Conservation (phyloP, 2,888 invertebrate species). For the Orthosia gracilis region DNA sequence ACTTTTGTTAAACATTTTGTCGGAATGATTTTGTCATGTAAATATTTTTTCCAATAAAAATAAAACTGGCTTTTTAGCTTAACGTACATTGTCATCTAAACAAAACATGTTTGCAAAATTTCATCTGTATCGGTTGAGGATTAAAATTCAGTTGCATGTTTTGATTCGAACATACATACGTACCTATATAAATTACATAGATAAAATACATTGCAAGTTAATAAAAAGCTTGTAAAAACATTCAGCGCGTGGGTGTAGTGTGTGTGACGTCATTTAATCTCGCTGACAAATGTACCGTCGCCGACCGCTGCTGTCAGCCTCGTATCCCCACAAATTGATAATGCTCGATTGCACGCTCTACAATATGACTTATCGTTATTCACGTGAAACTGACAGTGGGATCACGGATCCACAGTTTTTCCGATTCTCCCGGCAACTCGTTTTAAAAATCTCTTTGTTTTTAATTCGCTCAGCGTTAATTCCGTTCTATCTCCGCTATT, state of each 20-base stretch:
- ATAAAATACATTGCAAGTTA: too few species aligned
- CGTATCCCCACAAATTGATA: constrained; percentile 77
- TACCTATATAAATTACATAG: too few species aligned
- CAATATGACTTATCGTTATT: constrained; percentile 74
- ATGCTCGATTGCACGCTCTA: constrained; percentile 73
- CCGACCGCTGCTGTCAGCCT: constrained; percentile 71
- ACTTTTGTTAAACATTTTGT: constrained; percentile 43
- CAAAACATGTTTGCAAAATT: too few species aligned
- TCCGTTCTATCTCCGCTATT: constrained; percentile 41
- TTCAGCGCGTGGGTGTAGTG: constrained; percentile 68
- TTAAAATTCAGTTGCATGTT: too few species aligned
- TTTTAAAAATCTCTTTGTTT: constrained; percentile 48
- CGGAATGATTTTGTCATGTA: constrained; percentile 51
- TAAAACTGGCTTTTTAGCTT: too few species aligned
- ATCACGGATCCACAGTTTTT: constrained; percentile 42
- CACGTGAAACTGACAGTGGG: constrained; percentile 68
- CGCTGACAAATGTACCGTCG: constrained; percentile 78
- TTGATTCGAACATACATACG: too few species aligned
- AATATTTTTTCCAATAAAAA: constrained; percentile 15
- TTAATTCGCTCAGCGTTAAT: constrained; percentile 49
- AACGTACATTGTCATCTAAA: too few species aligned
- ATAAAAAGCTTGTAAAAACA: constrained; percentile 46
- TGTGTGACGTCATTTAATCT: constrained; percentile 81
- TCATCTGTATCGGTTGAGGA: too few species aligned
- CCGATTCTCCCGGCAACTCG: constrained; percentile 20